Evolutionary conservation across 2,797 vertebrate species (phyloP).

Genomic region (Falco berigora): DNA sequence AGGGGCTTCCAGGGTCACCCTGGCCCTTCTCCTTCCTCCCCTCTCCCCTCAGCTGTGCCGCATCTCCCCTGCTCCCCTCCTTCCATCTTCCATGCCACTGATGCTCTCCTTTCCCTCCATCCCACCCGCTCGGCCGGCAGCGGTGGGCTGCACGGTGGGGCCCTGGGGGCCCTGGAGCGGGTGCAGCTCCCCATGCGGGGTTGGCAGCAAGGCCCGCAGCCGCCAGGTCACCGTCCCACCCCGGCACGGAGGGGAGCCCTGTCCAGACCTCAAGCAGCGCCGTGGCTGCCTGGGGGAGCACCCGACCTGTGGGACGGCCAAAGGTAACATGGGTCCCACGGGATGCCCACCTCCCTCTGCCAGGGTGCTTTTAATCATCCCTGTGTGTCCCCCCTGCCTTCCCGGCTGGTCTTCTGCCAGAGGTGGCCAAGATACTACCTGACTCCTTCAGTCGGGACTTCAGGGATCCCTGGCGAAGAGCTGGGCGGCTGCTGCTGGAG

Average conservation of each 20-base stretch:
- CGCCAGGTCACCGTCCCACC: slow-evolving; percentile 82
- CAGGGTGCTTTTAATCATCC: background rate
- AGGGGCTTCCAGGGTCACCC: background rate
- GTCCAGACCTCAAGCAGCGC: slow-evolving; percentile 84
- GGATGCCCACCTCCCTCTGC: background rate
- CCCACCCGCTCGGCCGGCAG: slow-evolving; percentile 36
- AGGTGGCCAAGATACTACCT: slow-evolving; percentile 84
- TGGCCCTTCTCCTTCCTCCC: background rate
- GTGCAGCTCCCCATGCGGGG: slow-evolving; percentile 81
- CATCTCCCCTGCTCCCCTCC: background rate
- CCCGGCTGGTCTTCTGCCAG: slow-evolving; percentile 58
- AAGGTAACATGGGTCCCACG: slow-evolving; percentile 67
- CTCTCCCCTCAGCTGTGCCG: background rate
- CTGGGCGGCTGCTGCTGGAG: slow-evolving; percentile 72
- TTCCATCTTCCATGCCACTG: accelerated
- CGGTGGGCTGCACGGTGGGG: slow-evolving; percentile 80
- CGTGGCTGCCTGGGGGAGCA: slow-evolving; percentile 83
- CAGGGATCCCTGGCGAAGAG: slow-evolving; percentile 82
- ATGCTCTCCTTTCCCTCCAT: background rate
- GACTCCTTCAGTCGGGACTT: slow-evolving; percentile 82
- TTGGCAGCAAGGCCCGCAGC: slow-evolving; percentile 79
- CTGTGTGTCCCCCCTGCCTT: background rate
- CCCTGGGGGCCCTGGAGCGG: slow-evolving; percentile 83
- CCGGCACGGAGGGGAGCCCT: slow-evolving; percentile 80
- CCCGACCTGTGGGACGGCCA: slow-evolving; percentile 68